Base-by-base conservation (phyloP, 2,888 invertebrate species). In the Drosophila anomelani region DNA sequence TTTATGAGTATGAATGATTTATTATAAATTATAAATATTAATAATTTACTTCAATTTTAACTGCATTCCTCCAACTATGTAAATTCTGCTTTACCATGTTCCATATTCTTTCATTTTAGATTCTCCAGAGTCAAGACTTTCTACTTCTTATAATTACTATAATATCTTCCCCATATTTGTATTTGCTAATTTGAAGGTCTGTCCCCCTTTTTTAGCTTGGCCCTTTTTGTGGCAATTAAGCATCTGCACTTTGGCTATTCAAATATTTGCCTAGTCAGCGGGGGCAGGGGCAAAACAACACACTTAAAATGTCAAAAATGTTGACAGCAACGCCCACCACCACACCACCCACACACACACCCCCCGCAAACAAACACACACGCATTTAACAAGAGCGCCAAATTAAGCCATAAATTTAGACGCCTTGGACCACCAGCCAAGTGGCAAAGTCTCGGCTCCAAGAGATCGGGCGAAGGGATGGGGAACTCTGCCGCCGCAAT, bases 361-460 rank as follows among this genome's bases (percentile, higher is more conserved):
- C 71, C 72, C 62, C 70, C 49, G 60, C 85, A 71, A 80, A 75
- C 85, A 66, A 39, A 32, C 47, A 51, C 75, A 80, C 79, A 80
- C 86, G 84, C 84, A 83, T 84, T 84, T 78, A 86, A 78, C 72
- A 58, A 84, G 86, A 86, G 76, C 84, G 76, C 81, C 84, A 84
- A 86, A 86, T 84, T 86, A 84, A 84, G 84, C 84, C 84, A 84
- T 86, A 84, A 84, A 84, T 86, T 84, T 80, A 77, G 80, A 73
- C 63, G 70, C 76, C 34, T 62, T 55, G 67, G 84, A 86, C 84
- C 84, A 84, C 84, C 84, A 86, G 84, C 86, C 71, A 84, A 53
- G 80, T 59, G 78, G 72, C 72, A 73, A 57, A 63, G 72, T 47
- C 51, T 53, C 47, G 44, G 71, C 15, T 32, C 26, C 36, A 47